Evolutionary conservation across 2,797 vertebrate genomes (phyloP), one percentile per base, ranked within the genome.

Genomic region (Ataeniobius toweri): DNA sequence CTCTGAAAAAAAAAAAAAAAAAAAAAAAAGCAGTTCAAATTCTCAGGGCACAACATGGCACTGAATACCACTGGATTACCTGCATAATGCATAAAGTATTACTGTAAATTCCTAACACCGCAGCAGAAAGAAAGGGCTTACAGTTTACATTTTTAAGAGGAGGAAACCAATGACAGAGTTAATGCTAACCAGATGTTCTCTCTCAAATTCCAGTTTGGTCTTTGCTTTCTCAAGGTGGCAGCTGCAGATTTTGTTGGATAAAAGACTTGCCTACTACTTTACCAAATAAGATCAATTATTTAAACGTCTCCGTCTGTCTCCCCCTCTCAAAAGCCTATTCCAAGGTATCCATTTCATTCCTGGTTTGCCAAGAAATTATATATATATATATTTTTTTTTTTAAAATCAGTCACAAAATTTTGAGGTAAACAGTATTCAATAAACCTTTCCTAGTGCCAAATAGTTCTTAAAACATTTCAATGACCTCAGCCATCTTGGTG

Each of bases 181-280:
- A 91, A 92, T 83, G 77, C 78, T 55, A 84, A 90, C 86, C 93
- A 93, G 90, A 93, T 94, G 92, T 94, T 91, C 3, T 68, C 58
- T 77, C 82, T 83, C 56, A 80, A 82, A 82, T 87, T 75, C 61
- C 75, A 75, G 55, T 65, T 81, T 70, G 75, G 77, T 70, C 68
- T 22, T 83, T 63, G 73, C 78, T 83, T 82, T 86, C 82, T 71
- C 78, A 78, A 81, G 85, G 91, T 91, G 85, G 86, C 84, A 86
- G 85, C 89, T 88, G 80, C 88, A 22, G 75, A 75, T 68, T 67
- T 78, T 76, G 65, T 65, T 44, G n/a, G 71, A 85, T 75, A 79
- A 79, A 36, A 80, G 77, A 44, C 63, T 0, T 59, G 48, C 24
- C 65, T 55, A 69, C 81, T 70, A 71, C 79, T 71, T 77, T 56